phyloP scores from a whole-genome alignment of 1,140 invertebrate genomes.

The Lepidurus packardi region DNA sequence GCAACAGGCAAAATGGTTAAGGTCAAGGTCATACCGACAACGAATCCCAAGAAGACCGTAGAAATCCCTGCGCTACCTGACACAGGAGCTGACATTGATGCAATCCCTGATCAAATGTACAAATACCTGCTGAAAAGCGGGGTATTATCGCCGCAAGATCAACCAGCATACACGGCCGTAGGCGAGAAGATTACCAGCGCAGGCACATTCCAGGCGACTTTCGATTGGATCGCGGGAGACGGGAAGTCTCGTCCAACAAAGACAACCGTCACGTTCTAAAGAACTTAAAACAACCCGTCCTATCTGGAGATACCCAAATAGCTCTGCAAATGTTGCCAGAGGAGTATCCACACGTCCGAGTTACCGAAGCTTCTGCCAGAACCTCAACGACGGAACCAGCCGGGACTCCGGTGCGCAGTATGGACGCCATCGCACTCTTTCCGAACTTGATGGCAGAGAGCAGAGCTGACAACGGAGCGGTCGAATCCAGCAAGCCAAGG shows the following conservation, averaged over 20 bases:
- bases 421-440: background rate
- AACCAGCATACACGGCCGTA: background rate
- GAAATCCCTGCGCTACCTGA: background rate
- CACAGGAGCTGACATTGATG: background rate
- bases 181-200: background rate
- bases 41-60: background rate
- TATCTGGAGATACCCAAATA: conserved; percentile 21
- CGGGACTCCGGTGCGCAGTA: background rate
- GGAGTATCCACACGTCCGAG: background rate
- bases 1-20: background rate
- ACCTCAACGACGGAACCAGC: background rate
- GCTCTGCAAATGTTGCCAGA: conserved; percentile 2
- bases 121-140: conserved; percentile 16
- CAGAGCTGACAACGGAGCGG: background rate
- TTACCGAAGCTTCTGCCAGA: background rate
- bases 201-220: conserved; percentile 22
- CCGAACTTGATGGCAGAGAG: background rate
- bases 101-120: background rate
- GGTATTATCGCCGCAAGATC: background rate
- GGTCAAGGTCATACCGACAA: background rate
- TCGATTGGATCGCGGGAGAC: conserved; percentile 1
- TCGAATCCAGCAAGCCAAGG: background rate
- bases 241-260: background rate
- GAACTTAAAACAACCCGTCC: background rate
- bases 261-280: conserved; percentile 5